Evolutionary conservation across 1,140 invertebrate genomes (phyloP), one percentile per base, ranked within the genome.

Genomic region (Macrocentrus cingulum): DNA sequence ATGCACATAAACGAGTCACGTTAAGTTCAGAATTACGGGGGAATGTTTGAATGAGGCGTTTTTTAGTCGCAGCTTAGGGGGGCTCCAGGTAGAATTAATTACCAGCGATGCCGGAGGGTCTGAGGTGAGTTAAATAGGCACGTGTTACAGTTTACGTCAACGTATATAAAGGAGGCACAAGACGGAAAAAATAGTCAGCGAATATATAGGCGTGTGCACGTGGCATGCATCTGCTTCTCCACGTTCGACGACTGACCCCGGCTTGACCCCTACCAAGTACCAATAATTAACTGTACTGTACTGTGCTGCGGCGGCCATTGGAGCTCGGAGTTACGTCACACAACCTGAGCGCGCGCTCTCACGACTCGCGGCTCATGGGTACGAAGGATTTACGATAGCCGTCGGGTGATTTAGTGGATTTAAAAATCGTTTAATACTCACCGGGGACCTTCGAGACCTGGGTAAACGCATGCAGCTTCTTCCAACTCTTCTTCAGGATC

Each of bases 401-500:
- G 1, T 11, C 2, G 15, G 15, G 36, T n/a, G 7, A 39, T n/a
- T 39, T 8, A 15, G 7, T 39, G 13, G 13, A 39, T 39, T 18
- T 19, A 44, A 44, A 13, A 18, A 44, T 44, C 18, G 20, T 44
- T n/a, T 44, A 6, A 18, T 44, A 60, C 60, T 51, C 54, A 62
- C 60, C 68, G 70, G 67, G 69, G 54, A 62, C 68, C 63, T 77
- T 77, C 67, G 84, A 87, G 62, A 83, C 84, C 23, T 82, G 87
- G 65, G 85, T 85, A 57, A 90, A 85, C 13, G 85, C 85, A 15
- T 88, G 86, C 58, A 90, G 80, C 71, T 90, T 90, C 67, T 86
- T 88, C 89, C 88, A 91, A 59, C 86, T 87, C 83, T 78, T 79
- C 54, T 74, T 77, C 74, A 67, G 75, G 48, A 79, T 74, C 74